Base-by-base conservation (phyloP, 2,888 invertebrate genomes). In the Synergus japonicus region DNA sequence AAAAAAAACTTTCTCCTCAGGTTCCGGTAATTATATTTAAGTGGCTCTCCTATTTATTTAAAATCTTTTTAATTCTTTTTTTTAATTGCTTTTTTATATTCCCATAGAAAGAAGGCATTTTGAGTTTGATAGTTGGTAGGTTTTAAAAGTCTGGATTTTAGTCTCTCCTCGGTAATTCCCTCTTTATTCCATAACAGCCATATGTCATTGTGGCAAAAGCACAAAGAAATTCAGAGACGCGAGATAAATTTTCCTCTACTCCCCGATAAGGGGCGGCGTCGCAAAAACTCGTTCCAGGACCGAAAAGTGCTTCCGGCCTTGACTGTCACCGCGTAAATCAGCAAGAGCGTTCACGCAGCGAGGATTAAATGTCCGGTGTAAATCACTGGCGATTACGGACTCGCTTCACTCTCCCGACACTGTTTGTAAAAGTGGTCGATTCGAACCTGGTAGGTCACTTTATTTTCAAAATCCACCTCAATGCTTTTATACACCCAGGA, bases 261-360 rank as follows among this genome's bases (percentile, higher is more conserved):
- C 67, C 77, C 49, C 67, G 64, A 78, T 79, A 84, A 79, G 82
- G 82, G 83, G 81, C 82, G 80, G 82, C 84, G 82, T 85, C 83
- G 83, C 85, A 86, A 85, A 87, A 86, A 86, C 86, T 87, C 86
- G 84, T 87, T 86, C 83, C 84, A 83, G 84, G 81, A 86, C 84
- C 86, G 86, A 86, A 87, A 87, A 87, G 86, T 86, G 86, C 87
- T 87, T 87, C 87, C 86, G 85, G 85, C 85, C 85, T 87, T 87
- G 86, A 87, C 86, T 86, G 86, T 85, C 86, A 87, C 78, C 86
- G 83, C 86, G 85, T 87, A 87, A 87, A 87, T 87, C 87, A 87
- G 87, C 85, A 76, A 79, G 83, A 83, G 80, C 83, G 83, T 83
- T 83, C 83, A 81, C 84, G 82, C 84, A 77, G 82, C 84, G 82